A percentile compares a stretch with the other conserved stretches of the same genome.
These are phyloP conservation scores for Oncorhynchus masou DNA, from an alignment of 2,113 vertebrate species.

Conservation along the genomic window DNA sequence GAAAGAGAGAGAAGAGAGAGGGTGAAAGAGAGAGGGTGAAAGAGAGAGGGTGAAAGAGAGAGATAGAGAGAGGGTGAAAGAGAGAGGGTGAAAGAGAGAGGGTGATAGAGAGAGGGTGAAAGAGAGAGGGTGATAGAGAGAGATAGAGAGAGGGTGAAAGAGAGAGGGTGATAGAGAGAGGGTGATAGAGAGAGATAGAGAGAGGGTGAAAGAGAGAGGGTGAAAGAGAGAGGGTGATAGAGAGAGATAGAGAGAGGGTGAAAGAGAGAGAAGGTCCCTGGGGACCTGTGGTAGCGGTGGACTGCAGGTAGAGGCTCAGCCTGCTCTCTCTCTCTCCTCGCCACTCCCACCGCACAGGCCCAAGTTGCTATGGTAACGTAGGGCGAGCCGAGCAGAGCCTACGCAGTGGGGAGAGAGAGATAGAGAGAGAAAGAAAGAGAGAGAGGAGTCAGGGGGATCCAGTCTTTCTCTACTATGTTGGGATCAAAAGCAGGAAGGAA, in stretches of 20 bases:
- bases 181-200: conserved; percentile 5
- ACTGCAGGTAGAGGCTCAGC: conserved; percentile 48
- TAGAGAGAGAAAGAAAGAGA: not conserved
- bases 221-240: not conserved
- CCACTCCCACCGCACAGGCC: conserved; percentile 19
- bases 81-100: no score
- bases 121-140: not conserved
- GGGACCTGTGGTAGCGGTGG: conserved; percentile 26
- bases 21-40: conserved; percentile 7
- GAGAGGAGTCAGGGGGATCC: not conserved
- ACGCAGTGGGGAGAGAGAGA: not conserved
- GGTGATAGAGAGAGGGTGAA: no score
- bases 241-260: conserved; percentile 4
- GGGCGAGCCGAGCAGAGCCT: conserved; percentile 6
- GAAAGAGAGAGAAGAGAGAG: no score
- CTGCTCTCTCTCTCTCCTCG: conserved; percentile 9
- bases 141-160: conserved; percentile 8
- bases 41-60: conserved; percentile 4
- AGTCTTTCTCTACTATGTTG: not conserved
- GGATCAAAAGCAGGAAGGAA: conserved; percentile 30
- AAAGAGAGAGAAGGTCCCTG: conserved; percentile 31
- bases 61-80: conserved; percentile 10
- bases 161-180: no score
- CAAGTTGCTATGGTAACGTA: conserved; percentile 49
- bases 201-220: no score